These are phyloP conservation scores for Rhamphomyia laevipes DNA, from an alignment of 2,888 invertebrate genomes.

Conservation along the genomic window DNA sequence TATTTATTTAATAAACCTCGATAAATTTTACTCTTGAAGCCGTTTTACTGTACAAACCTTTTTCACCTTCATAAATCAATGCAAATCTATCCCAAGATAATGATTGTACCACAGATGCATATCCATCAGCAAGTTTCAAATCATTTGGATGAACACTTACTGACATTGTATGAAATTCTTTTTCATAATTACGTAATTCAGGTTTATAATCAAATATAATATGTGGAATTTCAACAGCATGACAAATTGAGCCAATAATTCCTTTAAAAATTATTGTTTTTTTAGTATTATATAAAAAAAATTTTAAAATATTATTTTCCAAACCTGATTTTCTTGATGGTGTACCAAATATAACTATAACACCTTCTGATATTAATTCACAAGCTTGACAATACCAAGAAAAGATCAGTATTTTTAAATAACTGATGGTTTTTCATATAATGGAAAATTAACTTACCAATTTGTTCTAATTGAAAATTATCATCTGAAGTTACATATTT, in stretches of 20 bases:
- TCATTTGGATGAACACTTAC: constrained; percentile 63
- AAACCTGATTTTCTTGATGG: constrained; percentile 37
- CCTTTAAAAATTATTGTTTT: constrained; percentile 19
- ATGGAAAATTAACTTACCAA: constrained; percentile 23
- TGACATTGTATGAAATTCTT: constrained; percentile 41
- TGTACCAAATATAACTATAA: constrained; percentile 52
- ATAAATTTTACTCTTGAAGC: too few relatives aligned
- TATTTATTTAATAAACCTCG: too few relatives aligned
- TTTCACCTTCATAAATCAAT: constrained; percentile 72
- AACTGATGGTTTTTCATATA: background rate
- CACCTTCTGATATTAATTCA: constrained; percentile 6
- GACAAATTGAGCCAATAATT: constrained; percentile 44
- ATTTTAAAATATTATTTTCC: constrained; percentile 20
- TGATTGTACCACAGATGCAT: constrained; percentile 57
- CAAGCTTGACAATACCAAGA: constrained; percentile 15
- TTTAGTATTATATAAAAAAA: background rate
- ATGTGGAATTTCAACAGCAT: constrained; percentile 51
- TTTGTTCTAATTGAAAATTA: constrained; percentile 33
- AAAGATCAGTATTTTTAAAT: background rate
- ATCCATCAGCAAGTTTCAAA: constrained; percentile 51
- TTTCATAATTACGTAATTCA: constrained; percentile 35
- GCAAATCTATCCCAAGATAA: constrained; percentile 73
- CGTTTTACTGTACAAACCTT: constrained; percentile 43
- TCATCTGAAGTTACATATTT: constrained; percentile 29
- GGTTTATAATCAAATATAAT: constrained; percentile 48